Evolutionary conservation across 2,113 vertebrate genomes (phyloP).

Genomic region (Danionella cerebrum): DNA sequence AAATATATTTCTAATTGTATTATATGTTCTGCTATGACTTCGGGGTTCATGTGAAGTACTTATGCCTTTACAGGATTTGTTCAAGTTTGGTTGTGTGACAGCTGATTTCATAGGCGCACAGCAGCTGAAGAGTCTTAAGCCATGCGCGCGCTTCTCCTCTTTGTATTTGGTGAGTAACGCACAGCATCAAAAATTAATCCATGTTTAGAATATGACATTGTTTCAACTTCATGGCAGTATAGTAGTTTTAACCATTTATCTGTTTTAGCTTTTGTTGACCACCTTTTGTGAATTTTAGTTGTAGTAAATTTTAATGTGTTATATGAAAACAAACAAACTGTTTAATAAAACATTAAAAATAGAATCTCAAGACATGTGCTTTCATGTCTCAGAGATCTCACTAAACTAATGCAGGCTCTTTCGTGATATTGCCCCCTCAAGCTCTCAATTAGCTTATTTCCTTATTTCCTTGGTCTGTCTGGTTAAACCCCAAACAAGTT

Average conservation of each 20-base stretch:
- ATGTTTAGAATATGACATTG: neutral
- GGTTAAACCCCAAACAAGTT: neutral
- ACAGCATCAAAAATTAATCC: neutral
- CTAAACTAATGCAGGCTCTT: too few relatives aligned
- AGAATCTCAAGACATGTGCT: too few relatives aligned
- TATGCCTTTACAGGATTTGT: too few relatives aligned
- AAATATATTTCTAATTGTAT: neutral
- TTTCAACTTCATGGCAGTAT: neutral
- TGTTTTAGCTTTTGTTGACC: too few relatives aligned
- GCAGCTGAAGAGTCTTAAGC: neutral
- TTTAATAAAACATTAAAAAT: too few relatives aligned
- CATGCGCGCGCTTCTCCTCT: conserved; percentile 25
- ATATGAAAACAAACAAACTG: too few relatives aligned
- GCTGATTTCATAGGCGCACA: neutral
- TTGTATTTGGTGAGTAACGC: conserved; percentile 27
- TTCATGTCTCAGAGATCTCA: neutral
- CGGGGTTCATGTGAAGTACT: neutral
- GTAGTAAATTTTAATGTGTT: too few relatives aligned
- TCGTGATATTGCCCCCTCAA: neutral
- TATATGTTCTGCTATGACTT: neutral
- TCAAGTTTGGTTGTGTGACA: neutral
- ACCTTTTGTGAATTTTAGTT: too few relatives aligned
- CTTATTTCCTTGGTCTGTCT: neutral
- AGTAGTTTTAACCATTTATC: neutral
- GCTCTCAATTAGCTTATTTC: neutral